phyloP scores from a whole-genome alignment of 2,888 invertebrate species.

The Machimus rusticus region DNA sequence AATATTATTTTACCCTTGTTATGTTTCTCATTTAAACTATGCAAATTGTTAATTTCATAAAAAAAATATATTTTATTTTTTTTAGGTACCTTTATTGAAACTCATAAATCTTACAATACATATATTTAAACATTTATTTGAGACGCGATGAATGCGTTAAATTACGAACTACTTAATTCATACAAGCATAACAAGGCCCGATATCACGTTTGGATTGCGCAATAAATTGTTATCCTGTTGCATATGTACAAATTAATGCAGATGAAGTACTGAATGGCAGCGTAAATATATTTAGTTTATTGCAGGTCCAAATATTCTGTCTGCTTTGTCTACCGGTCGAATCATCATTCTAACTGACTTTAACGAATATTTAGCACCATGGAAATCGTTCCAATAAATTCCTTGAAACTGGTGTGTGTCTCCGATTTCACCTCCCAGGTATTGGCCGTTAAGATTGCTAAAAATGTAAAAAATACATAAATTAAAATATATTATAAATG shows the following conservation, averaged over 20 bases:
- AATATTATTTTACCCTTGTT: too few species aligned
- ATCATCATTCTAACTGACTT: slow-evolving; percentile 72
- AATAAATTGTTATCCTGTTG: neutral
- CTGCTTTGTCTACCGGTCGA: slow-evolving; percentile 63
- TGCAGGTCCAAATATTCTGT: slow-evolving; percentile 3
- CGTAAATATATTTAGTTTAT: neutral
- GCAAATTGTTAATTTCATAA: too few species aligned
- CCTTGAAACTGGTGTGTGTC: slow-evolving; percentile 68
- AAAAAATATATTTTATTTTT: too few species aligned
- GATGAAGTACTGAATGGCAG: neutral
- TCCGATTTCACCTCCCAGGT: slow-evolving; percentile 64
- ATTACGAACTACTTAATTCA: neutral
- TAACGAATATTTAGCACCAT: slow-evolving; percentile 70
- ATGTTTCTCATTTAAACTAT: too few species aligned
- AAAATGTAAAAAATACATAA: neutral
- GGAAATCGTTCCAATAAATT: slow-evolving; percentile 76
- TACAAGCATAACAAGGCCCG: neutral
- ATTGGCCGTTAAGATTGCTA: slow-evolving; percentile 75
- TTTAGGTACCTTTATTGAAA: neutral
- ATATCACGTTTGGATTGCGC: neutral
- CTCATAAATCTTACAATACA: neutral
- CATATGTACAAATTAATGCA: neutral
- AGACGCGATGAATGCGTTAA: neutral
- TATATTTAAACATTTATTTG: neutral
- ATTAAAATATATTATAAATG: too few species aligned